phyloP scores from a whole-genome alignment of 2,888 invertebrate species.

The Perizoma flavofasciatum region DNA sequence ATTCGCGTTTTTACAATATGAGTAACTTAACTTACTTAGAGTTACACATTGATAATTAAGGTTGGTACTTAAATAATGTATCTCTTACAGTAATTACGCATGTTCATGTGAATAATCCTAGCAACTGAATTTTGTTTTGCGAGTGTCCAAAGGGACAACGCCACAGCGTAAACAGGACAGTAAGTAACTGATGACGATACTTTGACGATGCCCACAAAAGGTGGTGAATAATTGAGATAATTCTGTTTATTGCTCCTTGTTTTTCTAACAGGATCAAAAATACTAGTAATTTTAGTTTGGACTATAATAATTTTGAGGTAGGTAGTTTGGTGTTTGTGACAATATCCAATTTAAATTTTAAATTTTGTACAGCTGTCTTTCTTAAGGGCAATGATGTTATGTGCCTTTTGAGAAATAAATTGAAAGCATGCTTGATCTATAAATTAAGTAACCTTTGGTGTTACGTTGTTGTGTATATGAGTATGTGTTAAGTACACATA shows the following conservation, averaged over 20 bases:
- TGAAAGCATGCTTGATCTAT: too few species aligned
- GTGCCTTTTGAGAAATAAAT: too few species aligned
- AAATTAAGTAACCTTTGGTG: too few species aligned
- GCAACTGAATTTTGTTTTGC: slow-evolving; percentile 4
- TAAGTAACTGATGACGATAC: background rate
- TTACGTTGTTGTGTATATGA: too few species aligned
- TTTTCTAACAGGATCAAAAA: background rate
- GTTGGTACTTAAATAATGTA: background rate
- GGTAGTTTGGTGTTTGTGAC: background rate
- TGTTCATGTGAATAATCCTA: slow-evolving; percentile 10
- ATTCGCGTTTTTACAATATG: too few species aligned
- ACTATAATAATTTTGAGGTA: background rate
- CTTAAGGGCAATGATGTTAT: too few species aligned
- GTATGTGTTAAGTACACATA: too few species aligned
- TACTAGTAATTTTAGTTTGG: background rate
- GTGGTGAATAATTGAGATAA: slow-evolving; percentile 6
- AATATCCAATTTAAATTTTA: background rate
- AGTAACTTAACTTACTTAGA: too few species aligned
- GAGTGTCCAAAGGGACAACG: slow-evolving; percentile 5
- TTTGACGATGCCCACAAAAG: slow-evolving; percentile 7
- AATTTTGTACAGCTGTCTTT: too few species aligned
- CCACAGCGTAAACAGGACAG: background rate
- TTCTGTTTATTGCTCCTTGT: slow-evolving; percentile 1
- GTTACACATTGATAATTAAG: too few species aligned
- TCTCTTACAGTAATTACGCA: slow-evolving; percentile 6